Base-by-base conservation (phyloP, 2,797 vertebrate genomes). In the Tinamus major region DNA sequence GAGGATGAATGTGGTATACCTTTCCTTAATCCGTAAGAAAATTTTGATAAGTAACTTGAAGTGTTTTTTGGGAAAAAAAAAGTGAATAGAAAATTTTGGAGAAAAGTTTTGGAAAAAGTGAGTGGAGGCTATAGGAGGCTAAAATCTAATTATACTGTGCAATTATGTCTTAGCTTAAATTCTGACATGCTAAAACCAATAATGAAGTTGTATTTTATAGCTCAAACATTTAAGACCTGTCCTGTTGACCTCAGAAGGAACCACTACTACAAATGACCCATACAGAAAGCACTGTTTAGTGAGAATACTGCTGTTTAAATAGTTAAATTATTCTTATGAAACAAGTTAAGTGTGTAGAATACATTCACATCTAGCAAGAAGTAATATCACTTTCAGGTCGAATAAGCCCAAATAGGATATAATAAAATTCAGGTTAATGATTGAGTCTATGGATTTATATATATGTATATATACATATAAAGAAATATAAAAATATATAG, bases 1-100 rank as follows among this genome's bases (percentile, higher is more conserved):
- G 13, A 75, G 9, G 56, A 42, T 5, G 8, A 42, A 8, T 0
- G 6, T 59, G 8, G 11, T 13, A 2, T 1, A 3, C 4, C 31
- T 65, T 37, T 16, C 59, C 16, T 0, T 62, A 44, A 58, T 29
- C 24, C 8, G 27, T 62, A 15, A 53, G 42, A 58, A 86, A 23
- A 37, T 4, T 61, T 49, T 58, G 53, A 5, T 11, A 76, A 55
- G 31, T 24, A 71, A 8, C 46, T 41, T 80, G 6, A n/a, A 56
- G 18, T 20, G 5, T 3, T 20, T 13, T 85, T 67, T 41, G 9
- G 3, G 4, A 62, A 85, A 85, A 4, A 4, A 65, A 85, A 85
- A 19, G 20, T 13, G 6, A 80, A 26, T 19, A 53, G 33, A 23
- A 46, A 46, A 46, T 20, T 10, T 46, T 20, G 44, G 44, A 46